Evolutionary conservation across 2,888 invertebrate genomes (phyloP).

Genomic region (Chaitophorus viminalis): DNA sequence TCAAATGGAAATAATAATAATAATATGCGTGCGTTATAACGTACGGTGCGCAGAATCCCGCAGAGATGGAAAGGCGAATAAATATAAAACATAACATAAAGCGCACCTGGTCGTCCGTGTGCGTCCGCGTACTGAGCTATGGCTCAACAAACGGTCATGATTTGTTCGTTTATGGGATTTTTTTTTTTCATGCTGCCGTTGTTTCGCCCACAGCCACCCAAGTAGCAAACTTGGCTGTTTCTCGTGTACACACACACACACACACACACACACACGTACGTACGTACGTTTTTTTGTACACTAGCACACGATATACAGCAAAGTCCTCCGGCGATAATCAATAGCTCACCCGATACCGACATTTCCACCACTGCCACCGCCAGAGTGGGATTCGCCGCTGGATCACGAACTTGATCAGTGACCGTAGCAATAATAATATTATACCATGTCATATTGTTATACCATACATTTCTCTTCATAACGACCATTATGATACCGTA

Average conservation of each 20-base stretch:
- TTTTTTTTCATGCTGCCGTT: background rate
- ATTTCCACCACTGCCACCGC: background rate
- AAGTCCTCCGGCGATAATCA: constrained; percentile 15
- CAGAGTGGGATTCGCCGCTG: constrained; percentile 10
- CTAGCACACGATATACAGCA: background rate
- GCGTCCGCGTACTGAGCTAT: no score
- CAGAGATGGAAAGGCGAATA: background rate
- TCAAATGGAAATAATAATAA: background rate
- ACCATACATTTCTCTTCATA: background rate
- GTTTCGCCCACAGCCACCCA: constrained; percentile 30
- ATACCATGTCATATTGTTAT: background rate
- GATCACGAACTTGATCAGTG: constrained; percentile 15
- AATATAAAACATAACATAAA: background rate
- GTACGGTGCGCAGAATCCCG: background rate
- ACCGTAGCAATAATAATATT: background rate
- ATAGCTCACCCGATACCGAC: constrained; percentile 37
- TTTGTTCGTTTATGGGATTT: constrained; percentile 14
- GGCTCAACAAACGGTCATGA: background rate
- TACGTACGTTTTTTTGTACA: background rate
- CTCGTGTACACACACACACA: background rate
- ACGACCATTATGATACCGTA: background rate
- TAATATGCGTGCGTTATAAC: no score
- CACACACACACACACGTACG: no score
- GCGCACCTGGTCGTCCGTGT: background rate
- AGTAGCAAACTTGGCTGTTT: background rate